Evolutionary conservation across 2,113 vertebrate species (phyloP).

Genomic region (Gobio gobio): DNA sequence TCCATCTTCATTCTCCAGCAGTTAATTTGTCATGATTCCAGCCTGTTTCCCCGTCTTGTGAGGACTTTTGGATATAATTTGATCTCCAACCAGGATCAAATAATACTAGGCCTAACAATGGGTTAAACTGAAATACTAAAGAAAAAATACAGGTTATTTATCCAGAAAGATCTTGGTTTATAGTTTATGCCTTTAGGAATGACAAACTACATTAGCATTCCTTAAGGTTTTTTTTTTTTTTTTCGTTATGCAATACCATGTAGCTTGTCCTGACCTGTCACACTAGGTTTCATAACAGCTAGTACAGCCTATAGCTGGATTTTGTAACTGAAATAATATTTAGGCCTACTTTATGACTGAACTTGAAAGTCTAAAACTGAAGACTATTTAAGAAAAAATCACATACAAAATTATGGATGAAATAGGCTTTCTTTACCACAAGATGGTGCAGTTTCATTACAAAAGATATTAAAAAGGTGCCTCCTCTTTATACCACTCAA

Average conservation of each 20-base stretch:
- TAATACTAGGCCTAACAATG: no score
- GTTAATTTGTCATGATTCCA: no score
- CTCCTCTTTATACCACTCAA: background rate
- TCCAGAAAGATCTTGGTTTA: background rate
- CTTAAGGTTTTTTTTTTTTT: background rate
- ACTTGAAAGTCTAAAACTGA: background rate
- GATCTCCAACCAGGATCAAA: no score
- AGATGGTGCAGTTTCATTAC: constrained; percentile 6
- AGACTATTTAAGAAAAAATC: background rate
- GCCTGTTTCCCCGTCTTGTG: no score
- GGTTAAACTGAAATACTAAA: background rate
- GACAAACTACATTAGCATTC: background rate
- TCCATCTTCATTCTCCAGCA: no score
- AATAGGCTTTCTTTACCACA: background rate
- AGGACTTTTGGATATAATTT: no score
- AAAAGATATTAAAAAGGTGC: background rate
- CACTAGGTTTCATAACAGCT: background rate
- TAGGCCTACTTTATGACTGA: background rate
- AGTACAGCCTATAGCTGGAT: background rate
- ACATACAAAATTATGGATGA: background rate
- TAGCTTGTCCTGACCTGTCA: background rate
- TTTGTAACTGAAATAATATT: background rate
- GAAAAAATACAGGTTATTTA: background rate
- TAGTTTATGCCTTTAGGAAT: background rate
- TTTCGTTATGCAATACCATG: background rate